Conservation (phyloP, 2,797 vertebrate genomes). For the Phalloptychus januarius region DNA sequence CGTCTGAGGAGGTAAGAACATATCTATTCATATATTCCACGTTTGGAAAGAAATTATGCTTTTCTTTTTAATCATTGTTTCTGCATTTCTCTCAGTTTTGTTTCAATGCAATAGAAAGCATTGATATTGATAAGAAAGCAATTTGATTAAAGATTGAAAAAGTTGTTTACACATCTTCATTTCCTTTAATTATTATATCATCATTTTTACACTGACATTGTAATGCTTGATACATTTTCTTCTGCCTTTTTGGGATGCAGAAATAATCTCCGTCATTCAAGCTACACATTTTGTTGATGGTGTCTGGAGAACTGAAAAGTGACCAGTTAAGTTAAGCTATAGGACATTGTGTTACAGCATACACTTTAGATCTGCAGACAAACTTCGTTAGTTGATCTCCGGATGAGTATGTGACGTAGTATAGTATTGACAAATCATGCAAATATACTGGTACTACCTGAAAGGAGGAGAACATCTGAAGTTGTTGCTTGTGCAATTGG, state of each 20-base stretch:
- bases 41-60: background rate
- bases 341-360: background rate
- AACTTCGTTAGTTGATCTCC: background rate
- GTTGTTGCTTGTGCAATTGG: constrained; percentile 34
- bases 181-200: background rate
- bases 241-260: background rate
- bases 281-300: constrained; percentile 37
- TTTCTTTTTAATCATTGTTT: too few species aligned
- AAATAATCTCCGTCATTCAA: constrained; percentile 14
- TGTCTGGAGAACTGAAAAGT: background rate
- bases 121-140: background rate
- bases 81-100: background rate
- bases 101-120: background rate
- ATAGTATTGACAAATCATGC: background rate
- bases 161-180: background rate
- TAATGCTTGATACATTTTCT: background rate
- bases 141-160: background rate
- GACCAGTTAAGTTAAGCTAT: background rate
- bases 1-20: constrained; percentile 24
- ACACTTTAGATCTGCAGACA: background rate
- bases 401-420: background rate
- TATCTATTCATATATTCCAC: background rate
- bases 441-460: too few species aligned
- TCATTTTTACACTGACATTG: constrained; percentile 14
- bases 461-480: background rate